These are phyloP conservation scores for Bombus haemorrhoidalis DNA, from an alignment of 1,140 invertebrate genomes.

Conservation along the genomic window DNA sequence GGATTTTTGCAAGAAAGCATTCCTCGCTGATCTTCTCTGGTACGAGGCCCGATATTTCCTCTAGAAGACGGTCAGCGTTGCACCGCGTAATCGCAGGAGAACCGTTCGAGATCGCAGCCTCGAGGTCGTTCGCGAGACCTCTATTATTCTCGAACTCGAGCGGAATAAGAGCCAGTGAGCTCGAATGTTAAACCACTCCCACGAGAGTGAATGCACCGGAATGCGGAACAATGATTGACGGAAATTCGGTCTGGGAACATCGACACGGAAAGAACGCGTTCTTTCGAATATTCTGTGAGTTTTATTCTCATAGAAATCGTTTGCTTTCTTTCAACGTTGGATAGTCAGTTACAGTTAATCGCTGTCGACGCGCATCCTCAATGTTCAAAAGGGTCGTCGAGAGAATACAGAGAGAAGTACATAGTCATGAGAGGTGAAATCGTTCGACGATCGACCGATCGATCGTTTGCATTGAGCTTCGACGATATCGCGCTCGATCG, in stretches of 20 bases:
- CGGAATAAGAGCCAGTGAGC: constrained; percentile 37
- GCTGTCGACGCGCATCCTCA: constrained; percentile 1
- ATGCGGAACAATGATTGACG: constrained; percentile 52
- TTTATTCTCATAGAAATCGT: constrained; percentile 12
- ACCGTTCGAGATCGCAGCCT: constrained; percentile 31
- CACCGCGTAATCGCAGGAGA: constrained; percentile 36
- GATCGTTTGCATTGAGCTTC: constrained; percentile 63
- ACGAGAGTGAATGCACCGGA: constrained; percentile 27
- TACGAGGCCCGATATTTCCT: constrained; percentile 23
- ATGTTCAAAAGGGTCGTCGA: constrained; percentile 25
- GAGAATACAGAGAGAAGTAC: constrained; percentile 43
- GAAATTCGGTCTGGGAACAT: constrained; percentile 16
- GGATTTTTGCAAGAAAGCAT: constrained; percentile 30
- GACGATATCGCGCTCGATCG: constrained; percentile 49
- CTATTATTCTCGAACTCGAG: constrained; percentile 52
- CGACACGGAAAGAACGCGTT: not conserved
- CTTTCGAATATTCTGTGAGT: not conserved
- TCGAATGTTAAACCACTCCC: constrained; percentile 44
- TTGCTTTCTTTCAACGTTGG: not conserved
- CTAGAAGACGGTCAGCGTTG: constrained; percentile 31
- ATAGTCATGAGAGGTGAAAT: constrained; percentile 67
- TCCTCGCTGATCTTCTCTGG: not conserved
- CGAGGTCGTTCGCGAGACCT: constrained; percentile 53
- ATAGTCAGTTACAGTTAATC: not conserved
- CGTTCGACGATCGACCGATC: constrained; percentile 57